phyloP scores from a whole-genome alignment of 2,888 invertebrate genomes.

The Antheraea assamensis region DNA sequence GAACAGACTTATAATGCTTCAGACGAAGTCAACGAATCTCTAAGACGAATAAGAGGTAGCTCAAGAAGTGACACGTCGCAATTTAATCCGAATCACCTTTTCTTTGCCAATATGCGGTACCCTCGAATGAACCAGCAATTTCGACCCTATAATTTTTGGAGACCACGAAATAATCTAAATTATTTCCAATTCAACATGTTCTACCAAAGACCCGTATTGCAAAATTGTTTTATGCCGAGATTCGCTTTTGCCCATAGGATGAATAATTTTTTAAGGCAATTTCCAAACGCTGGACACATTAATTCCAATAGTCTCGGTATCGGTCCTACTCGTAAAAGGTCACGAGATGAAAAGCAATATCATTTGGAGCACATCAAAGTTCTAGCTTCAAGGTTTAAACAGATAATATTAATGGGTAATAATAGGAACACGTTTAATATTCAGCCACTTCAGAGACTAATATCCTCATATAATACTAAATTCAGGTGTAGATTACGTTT shows the following conservation, averaged over 20 bases:
- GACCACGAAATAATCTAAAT: slow-evolving; percentile 42
- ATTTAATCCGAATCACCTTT: slow-evolving; percentile 26
- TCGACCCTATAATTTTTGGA: slow-evolving; percentile 47
- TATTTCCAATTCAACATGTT: slow-evolving; percentile 49
- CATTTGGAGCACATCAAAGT: slow-evolving; percentile 53
- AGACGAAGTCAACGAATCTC: slow-evolving; percentile 54
- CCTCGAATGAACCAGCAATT: slow-evolving; percentile 33
- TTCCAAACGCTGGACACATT: slow-evolving; percentile 24
- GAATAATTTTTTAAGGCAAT: slow-evolving; percentile 33
- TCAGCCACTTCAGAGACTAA: slow-evolving; percentile 46
- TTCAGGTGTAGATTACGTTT: slow-evolving; percentile 54
- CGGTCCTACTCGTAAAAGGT: slow-evolving; percentile 39
- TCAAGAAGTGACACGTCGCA: slow-evolving; percentile 29
- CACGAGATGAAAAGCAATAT: slow-evolving; percentile 34
- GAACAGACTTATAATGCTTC: slow-evolving; percentile 44
- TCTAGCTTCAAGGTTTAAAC: slow-evolving; percentile 47
- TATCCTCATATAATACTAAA: slow-evolving; percentile 58
- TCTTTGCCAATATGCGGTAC: slow-evolving; percentile 28
- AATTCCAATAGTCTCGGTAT: slow-evolving; percentile 28
- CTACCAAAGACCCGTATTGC: slow-evolving; percentile 48
- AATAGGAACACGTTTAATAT: slow-evolving; percentile 40
- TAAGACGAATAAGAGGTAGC: slow-evolving; percentile 48
- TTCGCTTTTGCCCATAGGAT: slow-evolving; percentile 42
- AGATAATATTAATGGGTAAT: slow-evolving; percentile 37
- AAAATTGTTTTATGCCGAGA: slow-evolving; percentile 41